Percentiles rank a stretch among this genome's conserved stretches.
Evolutionary conservation across 2,797 vertebrate genomes (phyloP).

Genomic region (Danio kyathit): DNA sequence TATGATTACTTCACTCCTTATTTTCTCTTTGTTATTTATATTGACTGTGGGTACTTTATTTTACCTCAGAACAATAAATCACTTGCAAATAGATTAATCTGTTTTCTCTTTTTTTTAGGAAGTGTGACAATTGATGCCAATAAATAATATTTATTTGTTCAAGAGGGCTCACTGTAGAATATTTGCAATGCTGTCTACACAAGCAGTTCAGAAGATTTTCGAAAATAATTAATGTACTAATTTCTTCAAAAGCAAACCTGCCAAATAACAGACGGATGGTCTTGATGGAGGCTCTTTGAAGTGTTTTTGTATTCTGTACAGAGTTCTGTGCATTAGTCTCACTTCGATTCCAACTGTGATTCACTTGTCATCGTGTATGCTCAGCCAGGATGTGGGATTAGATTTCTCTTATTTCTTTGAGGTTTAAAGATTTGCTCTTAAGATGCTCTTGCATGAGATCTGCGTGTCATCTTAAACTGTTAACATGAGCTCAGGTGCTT

Average conservation of each 20-base stretch:
- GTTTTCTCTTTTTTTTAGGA: too few relatives aligned
- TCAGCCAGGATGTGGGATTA: neutral
- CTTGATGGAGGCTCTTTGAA: neutral
- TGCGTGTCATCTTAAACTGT: neutral
- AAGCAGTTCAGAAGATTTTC: neutral
- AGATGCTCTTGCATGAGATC: neutral
- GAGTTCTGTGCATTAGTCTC: conserved; percentile 11
- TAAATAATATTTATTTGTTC: too few relatives aligned
- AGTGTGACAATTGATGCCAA: too few relatives aligned
- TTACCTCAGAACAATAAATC: too few relatives aligned
- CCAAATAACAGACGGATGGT: neutral
- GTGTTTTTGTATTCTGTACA: conserved; percentile 7
- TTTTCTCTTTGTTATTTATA: too few relatives aligned
- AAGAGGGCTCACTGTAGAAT: neutral
- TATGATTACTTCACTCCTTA: too few relatives aligned
- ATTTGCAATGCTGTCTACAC: neutral
- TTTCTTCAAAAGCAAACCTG: neutral
- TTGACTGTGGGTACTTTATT: too few relatives aligned
- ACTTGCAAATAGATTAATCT: too few relatives aligned
- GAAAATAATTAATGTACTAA: neutral
- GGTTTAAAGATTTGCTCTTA: neutral
- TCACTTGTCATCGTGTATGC: neutral
- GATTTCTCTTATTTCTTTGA: neutral
- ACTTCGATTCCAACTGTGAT: neutral
- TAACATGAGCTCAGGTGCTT: conserved; percentile 1